Conservation (phyloP, 2,888 invertebrate species). For the Scaptomyza polygonia region DNA sequence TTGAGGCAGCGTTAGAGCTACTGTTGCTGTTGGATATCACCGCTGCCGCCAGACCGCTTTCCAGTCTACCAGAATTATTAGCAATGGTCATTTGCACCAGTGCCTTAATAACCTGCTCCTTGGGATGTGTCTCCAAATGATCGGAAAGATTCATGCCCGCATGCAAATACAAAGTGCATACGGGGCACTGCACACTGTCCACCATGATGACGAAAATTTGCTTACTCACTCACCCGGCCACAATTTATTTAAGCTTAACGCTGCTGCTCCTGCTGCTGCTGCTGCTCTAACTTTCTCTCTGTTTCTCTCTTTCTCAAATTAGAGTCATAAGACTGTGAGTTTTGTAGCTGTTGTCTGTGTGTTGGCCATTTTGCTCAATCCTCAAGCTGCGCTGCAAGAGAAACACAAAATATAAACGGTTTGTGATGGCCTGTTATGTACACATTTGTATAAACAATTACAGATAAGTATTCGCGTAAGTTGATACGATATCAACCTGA, state of each 20-base stretch:
- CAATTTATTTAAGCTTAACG: slow-evolving; percentile 29
- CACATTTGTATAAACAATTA: slow-evolving; percentile 3
- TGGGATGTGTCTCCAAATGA: slow-evolving; percentile 94
- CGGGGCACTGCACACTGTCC: slow-evolving; percentile 88
- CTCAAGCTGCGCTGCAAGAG: slow-evolving; percentile 31
- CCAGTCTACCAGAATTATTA: slow-evolving; percentile 45
- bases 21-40: slow-evolving; percentile 31
- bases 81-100: slow-evolving; percentile 85
- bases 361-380: slow-evolving; percentile 66
- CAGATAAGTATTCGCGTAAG: slow-evolving; percentile 19
- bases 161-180: slow-evolving; percentile 92
- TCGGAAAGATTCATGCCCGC: slow-evolving; percentile 92
- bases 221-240: slow-evolving; percentile 13
- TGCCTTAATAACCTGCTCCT: slow-evolving; percentile 94
- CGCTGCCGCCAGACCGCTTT: slow-evolving; percentile 59
- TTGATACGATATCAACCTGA: slow-evolving; percentile 43
- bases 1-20: background rate
- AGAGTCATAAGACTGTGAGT: slow-evolving; percentile 70
- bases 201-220: slow-evolving; percentile 70
- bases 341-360: slow-evolving; percentile 27
- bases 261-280: slow-evolving; percentile 19
- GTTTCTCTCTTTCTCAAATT: slow-evolving; percentile 30
- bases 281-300: slow-evolving; percentile 17
- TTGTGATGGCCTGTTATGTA: slow-evolving; percentile 16
- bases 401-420: slow-evolving; percentile 10